These are phyloP conservation scores for Cryptotermes secundus DNA, from an alignment of 1,140 invertebrate genomes.

Conservation along the genomic window DNA sequence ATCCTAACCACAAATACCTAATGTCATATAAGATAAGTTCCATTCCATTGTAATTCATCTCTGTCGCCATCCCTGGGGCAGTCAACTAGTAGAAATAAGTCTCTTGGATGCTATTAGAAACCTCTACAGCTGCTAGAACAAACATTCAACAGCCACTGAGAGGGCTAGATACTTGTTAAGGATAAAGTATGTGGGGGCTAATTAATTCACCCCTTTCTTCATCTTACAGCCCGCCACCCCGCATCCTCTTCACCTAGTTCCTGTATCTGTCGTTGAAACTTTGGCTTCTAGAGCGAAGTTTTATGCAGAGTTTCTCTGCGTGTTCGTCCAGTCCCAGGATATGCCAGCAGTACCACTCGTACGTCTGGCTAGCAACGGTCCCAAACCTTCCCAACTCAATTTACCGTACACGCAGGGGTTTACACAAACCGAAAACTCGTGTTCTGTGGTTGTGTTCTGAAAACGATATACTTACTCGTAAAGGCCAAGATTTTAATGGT, in stretches of 20 bases:
- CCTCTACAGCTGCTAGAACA: background rate
- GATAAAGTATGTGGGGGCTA: background rate
- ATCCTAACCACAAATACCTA: background rate
- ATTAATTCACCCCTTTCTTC: constrained; percentile 5
- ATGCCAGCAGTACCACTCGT: background rate
- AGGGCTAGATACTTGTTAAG: background rate
- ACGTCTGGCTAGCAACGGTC: background rate
- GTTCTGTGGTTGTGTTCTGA: background rate
- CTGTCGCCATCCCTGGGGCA: background rate
- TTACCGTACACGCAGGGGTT: background rate
- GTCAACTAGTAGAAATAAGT: background rate
- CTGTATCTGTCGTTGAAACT: constrained; percentile 7
- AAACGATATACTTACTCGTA: too few species aligned
- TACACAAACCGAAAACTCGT: background rate
- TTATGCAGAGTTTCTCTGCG: background rate
- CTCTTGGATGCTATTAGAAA: background rate
- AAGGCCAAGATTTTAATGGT: too few species aligned
- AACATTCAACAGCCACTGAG: background rate
- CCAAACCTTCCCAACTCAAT: background rate
- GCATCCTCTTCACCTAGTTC: constrained; percentile 10
- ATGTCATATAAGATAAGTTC: background rate
- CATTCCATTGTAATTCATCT: background rate
- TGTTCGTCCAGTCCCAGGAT: background rate
- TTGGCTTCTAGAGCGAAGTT: background rate
- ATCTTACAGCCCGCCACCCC: background rate